These are phyloP conservation scores for Dendronephthya gigantea DNA, from an alignment of 64 coral and sea anemone species.

Conservation along the genomic window DNA sequence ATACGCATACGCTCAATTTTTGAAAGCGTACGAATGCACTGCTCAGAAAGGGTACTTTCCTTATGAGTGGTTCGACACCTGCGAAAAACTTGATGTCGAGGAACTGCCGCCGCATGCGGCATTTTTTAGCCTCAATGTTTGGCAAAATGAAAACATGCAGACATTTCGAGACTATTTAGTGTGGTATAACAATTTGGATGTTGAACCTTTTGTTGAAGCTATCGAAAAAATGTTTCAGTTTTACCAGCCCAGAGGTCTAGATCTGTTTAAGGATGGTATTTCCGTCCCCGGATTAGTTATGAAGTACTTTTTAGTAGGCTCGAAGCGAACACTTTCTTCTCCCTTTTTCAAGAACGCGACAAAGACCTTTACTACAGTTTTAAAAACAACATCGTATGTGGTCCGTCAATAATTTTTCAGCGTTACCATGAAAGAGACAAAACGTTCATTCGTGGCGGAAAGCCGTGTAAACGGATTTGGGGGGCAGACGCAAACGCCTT, in stretches of 20 bases:
- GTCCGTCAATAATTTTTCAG: not conserved
- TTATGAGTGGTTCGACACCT: not conserved
- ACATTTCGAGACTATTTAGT: not conserved
- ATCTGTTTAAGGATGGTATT: not conserved
- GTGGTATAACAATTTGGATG: slow-evolving; percentile 4
- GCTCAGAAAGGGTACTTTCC: not conserved
- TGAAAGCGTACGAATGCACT: not conserved
- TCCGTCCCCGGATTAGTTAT: not conserved
- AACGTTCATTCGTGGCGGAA: not conserved
- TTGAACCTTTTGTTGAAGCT: not conserved
- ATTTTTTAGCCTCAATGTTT: not conserved
- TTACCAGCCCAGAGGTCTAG: not conserved
- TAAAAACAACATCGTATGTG: not conserved
- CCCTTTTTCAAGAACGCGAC: not conserved
- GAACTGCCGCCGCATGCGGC: not conserved
- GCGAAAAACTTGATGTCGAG: not conserved
- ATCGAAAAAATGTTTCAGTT: not conserved
- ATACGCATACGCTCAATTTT: not conserved
- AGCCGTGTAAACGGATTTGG: not conserved
- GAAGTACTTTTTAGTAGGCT: not conserved
- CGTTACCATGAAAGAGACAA: not conserved
- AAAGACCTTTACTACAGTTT: not conserved
- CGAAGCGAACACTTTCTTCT: not conserved
- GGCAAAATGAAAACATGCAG: not conserved
- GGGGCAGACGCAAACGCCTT: not conserved